Conservation (phyloP, 2,888 invertebrate species). For the Acheta domesticus region DNA sequence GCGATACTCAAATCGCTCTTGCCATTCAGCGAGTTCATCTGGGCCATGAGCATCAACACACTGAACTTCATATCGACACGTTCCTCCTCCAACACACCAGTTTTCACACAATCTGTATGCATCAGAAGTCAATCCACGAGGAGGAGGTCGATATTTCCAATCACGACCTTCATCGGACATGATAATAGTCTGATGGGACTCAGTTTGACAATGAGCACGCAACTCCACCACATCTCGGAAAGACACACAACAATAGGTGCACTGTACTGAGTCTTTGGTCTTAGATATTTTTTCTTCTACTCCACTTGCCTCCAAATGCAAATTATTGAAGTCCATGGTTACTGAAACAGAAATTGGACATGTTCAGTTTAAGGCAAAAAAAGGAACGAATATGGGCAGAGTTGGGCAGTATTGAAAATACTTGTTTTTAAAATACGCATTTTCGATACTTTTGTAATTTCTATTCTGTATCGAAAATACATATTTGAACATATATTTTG, state of each 20-base stretch:
- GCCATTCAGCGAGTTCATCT: conserved; percentile 71
- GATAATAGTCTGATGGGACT: conserved; percentile 61
- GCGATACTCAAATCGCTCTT: conserved; percentile 65
- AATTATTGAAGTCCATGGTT: background rate
- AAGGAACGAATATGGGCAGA: no score
- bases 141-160: conserved; percentile 67
- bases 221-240: conserved; percentile 55
- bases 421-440: no score
- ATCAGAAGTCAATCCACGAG: conserved; percentile 63
- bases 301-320: background rate
- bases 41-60: conserved; percentile 72
- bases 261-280: conserved; percentile 41
- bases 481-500: no score
- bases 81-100: conserved; percentile 42
- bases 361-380: no score
- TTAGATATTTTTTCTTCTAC: background rate
- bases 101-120: conserved; percentile 62
- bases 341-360: no score
- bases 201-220: conserved; percentile 59
- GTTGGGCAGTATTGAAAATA: no score
- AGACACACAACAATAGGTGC: conserved; percentile 57
- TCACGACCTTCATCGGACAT: conserved; percentile 67
- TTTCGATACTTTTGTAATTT: no score
- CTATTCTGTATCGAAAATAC: no score
- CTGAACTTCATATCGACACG: conserved; percentile 65